Evolutionary conservation across 2,888 invertebrate species (phyloP).

Genomic region (Ophion ventricosus): DNA sequence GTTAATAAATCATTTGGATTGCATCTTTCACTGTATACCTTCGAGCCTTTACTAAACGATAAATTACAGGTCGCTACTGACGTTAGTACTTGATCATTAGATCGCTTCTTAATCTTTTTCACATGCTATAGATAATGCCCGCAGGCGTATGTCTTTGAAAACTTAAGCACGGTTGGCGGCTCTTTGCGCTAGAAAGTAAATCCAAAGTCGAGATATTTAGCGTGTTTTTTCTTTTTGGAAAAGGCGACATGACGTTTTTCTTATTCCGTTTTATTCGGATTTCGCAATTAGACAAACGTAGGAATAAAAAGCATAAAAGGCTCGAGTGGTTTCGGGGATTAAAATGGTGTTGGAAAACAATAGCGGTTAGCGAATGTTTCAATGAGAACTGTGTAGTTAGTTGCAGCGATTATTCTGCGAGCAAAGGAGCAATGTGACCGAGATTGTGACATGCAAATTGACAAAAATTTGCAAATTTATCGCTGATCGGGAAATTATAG

Average conservation of each 20-base stretch:
- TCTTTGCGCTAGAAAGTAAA: neutral
- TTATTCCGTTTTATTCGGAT: neutral
- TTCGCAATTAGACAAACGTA: too few species aligned
- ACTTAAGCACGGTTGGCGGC: neutral
- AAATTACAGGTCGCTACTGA: neutral
- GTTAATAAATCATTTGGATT: constrained; percentile 35
- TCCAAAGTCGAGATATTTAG: neutral
- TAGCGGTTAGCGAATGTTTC: too few species aligned
- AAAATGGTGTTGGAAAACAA: too few species aligned
- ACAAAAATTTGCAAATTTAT: too few species aligned
- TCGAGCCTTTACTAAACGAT: too few species aligned
- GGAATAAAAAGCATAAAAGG: too few species aligned
- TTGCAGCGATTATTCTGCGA: too few species aligned
- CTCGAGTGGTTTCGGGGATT: too few species aligned
- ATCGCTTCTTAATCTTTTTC: neutral
- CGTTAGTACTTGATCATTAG: neutral
- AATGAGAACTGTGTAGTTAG: too few species aligned
- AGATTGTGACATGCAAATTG: too few species aligned
- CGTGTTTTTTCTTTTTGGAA: neutral
- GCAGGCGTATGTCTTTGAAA: neutral
- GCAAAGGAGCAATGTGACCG: too few species aligned
- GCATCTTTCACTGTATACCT: neutral
- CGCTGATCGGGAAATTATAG: too few species aligned
- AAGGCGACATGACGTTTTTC: neutral
- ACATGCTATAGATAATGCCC: neutral